Evolutionary conservation across 2,888 invertebrate species (phyloP), one percentile per base, ranked within the genome.

Genomic region (Fragum sueziense): DNA sequence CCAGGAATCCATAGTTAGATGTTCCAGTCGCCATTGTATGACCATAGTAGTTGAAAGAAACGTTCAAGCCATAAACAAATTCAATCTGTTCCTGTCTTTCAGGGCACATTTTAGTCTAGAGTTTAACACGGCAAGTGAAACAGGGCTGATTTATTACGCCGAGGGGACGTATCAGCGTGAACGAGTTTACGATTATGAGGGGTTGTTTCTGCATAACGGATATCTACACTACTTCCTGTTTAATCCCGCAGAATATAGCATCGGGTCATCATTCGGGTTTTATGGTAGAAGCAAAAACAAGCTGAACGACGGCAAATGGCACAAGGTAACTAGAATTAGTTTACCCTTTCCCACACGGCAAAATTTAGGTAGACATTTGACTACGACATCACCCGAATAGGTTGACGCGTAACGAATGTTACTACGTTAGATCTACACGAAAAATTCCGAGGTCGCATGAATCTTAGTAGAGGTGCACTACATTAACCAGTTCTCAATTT

Each of bases 171-270:
- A 79, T 47, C 78, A 72, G 22, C 79, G 34, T 2, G 72, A 80
- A 69, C 76, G 83, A 0, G 80, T 80, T 27, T 80, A 82, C 52
- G 88, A 88, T 69, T 87, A 78, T 51, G 88, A 88, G 57, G 82
- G 86, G 20, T 27, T 88, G 51, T 87, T 83, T 80, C 69, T 88
- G 9, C 70, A 80, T 33, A 75, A 86, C 33, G 88, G 88, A 11
- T 81, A 70, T 27, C 74, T 88, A 59, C 78, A 87, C 80, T 86
- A 87, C 74, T 85, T 88, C 52, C 76, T 87, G 59, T 88, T 86
- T 77, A 88, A 88, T 61, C 88, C 87, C 20, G 77, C 76, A 17
- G 76, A 76, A 25, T 79, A 81, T 59, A 86, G 88, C 37, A 79
- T 76, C 27, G 87, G 88, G 2, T 79, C 83, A 22, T 84, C 87